Conservation (phyloP, 1,140 invertebrate genomes). For the Neodiprion lecontei region DNA sequence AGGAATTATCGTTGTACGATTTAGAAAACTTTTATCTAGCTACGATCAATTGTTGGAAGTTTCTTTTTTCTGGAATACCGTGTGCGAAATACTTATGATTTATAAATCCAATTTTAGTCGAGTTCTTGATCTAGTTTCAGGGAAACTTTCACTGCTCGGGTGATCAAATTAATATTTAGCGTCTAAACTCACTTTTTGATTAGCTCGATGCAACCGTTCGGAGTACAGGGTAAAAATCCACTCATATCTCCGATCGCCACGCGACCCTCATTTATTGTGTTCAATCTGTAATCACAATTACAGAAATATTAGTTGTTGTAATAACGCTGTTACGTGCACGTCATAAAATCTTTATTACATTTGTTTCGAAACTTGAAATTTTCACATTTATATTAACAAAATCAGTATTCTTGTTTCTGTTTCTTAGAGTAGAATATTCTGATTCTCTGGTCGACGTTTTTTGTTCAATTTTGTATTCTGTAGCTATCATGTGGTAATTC, state of each 20-base stretch:
- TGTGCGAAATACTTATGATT: not conserved
- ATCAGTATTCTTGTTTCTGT: not conserved
- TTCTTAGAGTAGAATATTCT: not conserved
- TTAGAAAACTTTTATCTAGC: not conserved
- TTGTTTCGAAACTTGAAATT: not conserved
- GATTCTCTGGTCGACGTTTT: not conserved
- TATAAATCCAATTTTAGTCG: no score
- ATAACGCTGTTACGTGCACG: not conserved
- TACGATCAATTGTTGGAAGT: not conserved
- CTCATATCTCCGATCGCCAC: slow-evolving; percentile 82
- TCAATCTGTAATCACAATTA: slow-evolving; percentile 68
- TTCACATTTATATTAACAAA: not conserved
- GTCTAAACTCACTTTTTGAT: slow-evolving; percentile 72
- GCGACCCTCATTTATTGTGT: slow-evolving; percentile 91
- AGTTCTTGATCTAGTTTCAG: no score
- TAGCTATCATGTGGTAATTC: no score
- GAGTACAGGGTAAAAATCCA: slow-evolving; percentile 93
- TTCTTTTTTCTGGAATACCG: not conserved
- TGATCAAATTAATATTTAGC: not conserved
- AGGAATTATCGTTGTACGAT: slow-evolving; percentile 10
- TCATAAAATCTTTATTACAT: no score
- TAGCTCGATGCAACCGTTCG: slow-evolving; percentile 90
- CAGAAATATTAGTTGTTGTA: slow-evolving; percentile 14
- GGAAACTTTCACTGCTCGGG: no score
- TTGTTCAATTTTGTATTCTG: not conserved